Evolutionary conservation across 2,888 invertebrate genomes (phyloP), one percentile per base, ranked within the genome.

Genomic region (Deilephila porcellus): DNA sequence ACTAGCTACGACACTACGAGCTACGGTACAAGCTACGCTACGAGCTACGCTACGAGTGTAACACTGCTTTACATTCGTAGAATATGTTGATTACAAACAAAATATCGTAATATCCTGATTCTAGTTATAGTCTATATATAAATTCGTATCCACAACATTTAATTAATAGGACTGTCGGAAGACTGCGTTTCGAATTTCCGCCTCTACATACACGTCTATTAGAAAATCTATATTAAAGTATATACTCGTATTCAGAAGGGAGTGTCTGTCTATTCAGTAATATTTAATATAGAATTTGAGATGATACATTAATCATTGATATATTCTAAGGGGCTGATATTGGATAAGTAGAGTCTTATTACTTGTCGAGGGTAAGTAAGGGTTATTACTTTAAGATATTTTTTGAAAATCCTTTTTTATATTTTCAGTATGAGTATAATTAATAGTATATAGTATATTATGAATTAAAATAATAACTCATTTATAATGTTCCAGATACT

Each of bases 151-250:
- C 67, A 67, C 63, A 79, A 77, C 76, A 78, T 82, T 87, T 88
- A 89, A 90, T 89, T 89, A 90, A 85, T 85, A 82, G 80, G 80
- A 82, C 82, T 82, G 85, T 81, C 84, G 85, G 86, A 83, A 83
- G 82, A 82, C 78, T 76, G 79, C 81, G 79, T 81, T 80, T 83
- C 85, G 85, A 86, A 87, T 87, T 86, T 86, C 86, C 86, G 84
- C 77, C 79, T 70, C 71, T 73, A 73, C 67, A 56, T 70, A 71
- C 73, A 73, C 60, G 19, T 45, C 71, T 76, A 52, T 67, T 67
- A 67, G 67, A 25, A 67, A 67, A 52, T 67, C 20, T 67, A 25
- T 67, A 67, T 52, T 67, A 52, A 52, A 64, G 11, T 45, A 67
- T 25, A 67, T 67, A 20, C 8, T 20, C 6, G n/a, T 29, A 37